phyloP scores from a whole-genome alignment of 2,888 invertebrate genomes.

The Tupiocoris notatus region DNA sequence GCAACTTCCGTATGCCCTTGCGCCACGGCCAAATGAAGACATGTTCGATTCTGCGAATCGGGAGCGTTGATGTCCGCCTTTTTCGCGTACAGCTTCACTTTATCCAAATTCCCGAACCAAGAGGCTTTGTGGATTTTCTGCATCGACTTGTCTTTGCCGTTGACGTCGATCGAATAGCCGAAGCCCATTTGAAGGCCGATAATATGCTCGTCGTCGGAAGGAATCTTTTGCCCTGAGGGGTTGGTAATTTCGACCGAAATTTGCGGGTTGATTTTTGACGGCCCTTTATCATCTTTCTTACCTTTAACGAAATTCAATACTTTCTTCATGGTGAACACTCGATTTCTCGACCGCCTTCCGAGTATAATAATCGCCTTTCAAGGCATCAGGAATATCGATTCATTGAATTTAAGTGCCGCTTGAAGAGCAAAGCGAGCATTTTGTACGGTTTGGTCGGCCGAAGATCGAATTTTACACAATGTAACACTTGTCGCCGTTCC shows the following conservation, averaged over 20 bases:
- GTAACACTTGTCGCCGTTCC: too few species aligned
- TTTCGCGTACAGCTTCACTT: constrained; percentile 51
- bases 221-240: constrained; percentile 50
- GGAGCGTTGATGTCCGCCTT: constrained; percentile 51
- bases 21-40: constrained; percentile 52
- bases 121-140: constrained; percentile 52
- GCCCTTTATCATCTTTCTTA: constrained; percentile 51
- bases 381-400: too few species aligned
- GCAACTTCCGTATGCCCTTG: constrained; percentile 52
- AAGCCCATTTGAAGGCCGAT: constrained; percentile 48
- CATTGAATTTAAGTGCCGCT: too few species aligned
- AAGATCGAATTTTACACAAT: too few species aligned
- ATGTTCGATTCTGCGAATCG: constrained; percentile 51
- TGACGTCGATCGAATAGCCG: constrained; percentile 51
- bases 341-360: too few species aligned
- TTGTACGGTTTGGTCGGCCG: too few species aligned
- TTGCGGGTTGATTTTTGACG: constrained; percentile 48
- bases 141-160: constrained; percentile 52
- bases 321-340: constrained; percentile 52
- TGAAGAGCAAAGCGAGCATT: too few species aligned
- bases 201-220: constrained; percentile 50
- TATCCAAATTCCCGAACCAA: constrained; percentile 52
- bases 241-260: constrained; percentile 50
- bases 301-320: constrained; percentile 53
- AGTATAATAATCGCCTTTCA: too few species aligned